Conservation (phyloP, 2,113 vertebrate species). For the Vireo altiloquus region DNA sequence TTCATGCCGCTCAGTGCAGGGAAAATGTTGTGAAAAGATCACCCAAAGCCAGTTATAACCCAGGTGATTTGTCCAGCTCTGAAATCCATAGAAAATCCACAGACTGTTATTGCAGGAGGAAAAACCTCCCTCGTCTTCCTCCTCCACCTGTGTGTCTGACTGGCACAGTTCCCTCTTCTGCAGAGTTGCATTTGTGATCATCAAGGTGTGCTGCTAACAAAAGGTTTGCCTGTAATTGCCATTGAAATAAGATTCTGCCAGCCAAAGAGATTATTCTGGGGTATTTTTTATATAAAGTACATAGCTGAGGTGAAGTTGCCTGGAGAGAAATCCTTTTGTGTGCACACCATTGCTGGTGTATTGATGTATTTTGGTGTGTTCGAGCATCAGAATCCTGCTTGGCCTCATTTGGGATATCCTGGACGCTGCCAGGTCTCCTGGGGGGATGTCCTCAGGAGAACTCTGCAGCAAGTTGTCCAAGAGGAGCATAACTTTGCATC, state of each 20-base stretch:
- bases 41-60: not conserved
- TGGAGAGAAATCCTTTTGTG: not conserved
- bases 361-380: fast-evolving
- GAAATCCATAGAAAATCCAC: not conserved
- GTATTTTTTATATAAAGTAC: not conserved
- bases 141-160: not conserved
- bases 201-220: not conserved
- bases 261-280: not conserved
- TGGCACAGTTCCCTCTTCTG: not conserved
- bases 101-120: not conserved
- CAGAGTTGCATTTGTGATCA: not conserved
- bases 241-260: not conserved
- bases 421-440: not conserved
- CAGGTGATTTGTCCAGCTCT: not conserved
- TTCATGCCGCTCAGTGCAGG: not conserved
- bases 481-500: not conserved
- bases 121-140: not conserved
- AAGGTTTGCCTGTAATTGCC: not conserved
- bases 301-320: not conserved
- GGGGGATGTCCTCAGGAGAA: not conserved
- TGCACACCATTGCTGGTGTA: fast-evolving
- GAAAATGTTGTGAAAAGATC: not conserved
- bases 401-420: not conserved
- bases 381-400: fast-evolving
- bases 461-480: not conserved